Conservation (phyloP, 2,113 vertebrate genomes). For the Coregonus clupeaformis region DNA sequence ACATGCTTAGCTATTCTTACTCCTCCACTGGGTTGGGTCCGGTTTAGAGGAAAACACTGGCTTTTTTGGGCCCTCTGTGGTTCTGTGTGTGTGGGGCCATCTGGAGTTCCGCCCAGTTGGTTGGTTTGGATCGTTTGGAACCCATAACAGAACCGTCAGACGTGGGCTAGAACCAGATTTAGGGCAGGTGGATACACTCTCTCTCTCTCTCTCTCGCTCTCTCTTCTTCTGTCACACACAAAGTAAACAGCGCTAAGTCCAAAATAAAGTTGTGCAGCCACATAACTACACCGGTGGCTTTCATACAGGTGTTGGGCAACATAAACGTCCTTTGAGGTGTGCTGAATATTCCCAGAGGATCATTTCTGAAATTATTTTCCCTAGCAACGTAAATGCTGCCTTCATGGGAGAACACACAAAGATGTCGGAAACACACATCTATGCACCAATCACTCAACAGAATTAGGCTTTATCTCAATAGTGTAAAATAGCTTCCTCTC, state of each 20-base stretch:
- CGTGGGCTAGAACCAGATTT: constrained; percentile 48
- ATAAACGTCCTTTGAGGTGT: too few species aligned
- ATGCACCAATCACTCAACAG: constrained; percentile 22
- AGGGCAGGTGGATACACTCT: constrained; percentile 68
- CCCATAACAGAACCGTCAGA: constrained; percentile 49
- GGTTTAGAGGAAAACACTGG: not conserved
- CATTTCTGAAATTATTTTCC: too few species aligned
- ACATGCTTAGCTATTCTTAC: constrained; percentile 60
- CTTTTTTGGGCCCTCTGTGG: constrained; percentile 8
- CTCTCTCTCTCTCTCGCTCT: too few species aligned
- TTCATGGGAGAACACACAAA: too few species aligned
- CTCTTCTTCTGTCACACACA: not conserved
- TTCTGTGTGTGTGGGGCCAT: constrained; percentile 39
- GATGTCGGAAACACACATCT: not conserved
- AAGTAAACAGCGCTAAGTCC: too few species aligned
- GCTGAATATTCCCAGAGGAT: too few species aligned
- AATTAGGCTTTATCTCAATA: too few species aligned
- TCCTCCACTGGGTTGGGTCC: constrained; percentile 35
- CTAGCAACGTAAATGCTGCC: too few species aligned
- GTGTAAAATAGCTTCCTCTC: too few species aligned
- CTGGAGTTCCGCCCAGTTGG: constrained; percentile 63
- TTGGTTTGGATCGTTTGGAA: constrained; percentile 53
- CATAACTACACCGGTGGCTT: too few species aligned
- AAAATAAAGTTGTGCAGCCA: too few species aligned
- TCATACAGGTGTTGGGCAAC: too few species aligned